phyloP scores from a whole-genome alignment of 2,113 vertebrate genomes.

The Tenebrosternarchus preto region DNA sequence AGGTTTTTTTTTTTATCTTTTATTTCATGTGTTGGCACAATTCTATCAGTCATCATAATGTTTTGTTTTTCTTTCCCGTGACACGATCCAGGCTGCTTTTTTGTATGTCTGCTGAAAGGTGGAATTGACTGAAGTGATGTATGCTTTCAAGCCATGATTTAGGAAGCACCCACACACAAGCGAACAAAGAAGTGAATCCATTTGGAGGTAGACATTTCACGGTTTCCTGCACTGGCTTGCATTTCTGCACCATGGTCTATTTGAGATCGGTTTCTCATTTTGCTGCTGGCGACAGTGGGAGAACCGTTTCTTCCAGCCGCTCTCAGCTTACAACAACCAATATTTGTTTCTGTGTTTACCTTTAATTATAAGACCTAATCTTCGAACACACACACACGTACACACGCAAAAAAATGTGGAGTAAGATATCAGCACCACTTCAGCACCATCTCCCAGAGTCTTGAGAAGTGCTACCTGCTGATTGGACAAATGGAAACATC shows the following conservation, averaged over 20 bases:
- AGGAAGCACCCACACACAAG: too few relatives aligned
- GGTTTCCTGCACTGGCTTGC: background rate
- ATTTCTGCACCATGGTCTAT: background rate
- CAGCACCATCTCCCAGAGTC: background rate
- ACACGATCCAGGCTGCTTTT: background rate
- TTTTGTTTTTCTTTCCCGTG: background rate
- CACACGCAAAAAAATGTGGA: too few relatives aligned
- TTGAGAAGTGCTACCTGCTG: conserved; percentile 24
- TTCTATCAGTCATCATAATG: background rate
- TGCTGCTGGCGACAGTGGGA: background rate
- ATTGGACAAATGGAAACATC: conserved; percentile 31
- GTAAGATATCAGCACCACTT: background rate
- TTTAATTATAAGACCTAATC: conserved; percentile 12
- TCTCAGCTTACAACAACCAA: background rate
- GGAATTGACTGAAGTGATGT: too few relatives aligned
- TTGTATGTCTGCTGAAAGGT: background rate
- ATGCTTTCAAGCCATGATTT: too few relatives aligned
- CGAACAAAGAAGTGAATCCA: too few relatives aligned
- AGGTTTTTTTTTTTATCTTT: background rate
- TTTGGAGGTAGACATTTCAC: too few relatives aligned
- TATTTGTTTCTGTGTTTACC: conserved; percentile 18
- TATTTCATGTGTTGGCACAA: background rate
- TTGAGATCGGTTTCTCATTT: background rate
- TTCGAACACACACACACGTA: background rate
- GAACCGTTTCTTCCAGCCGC: background rate